phyloP scores from a whole-genome alignment of 2,797 vertebrate species.

The Botia almorhae region DNA sequence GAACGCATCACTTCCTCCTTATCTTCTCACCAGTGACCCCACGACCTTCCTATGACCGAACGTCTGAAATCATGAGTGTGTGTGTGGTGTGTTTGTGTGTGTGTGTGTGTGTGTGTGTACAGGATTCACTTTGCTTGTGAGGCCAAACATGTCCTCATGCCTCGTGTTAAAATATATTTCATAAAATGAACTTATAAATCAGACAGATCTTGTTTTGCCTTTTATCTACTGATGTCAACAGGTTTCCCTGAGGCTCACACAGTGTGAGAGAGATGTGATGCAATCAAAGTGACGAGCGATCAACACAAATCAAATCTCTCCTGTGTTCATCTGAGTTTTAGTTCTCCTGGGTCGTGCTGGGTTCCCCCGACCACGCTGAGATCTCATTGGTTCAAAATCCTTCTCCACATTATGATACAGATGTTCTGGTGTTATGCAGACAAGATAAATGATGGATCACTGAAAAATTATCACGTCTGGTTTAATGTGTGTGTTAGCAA shows the following conservation, averaged over 20 bases:
- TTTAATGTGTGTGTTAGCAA: too few relatives aligned
- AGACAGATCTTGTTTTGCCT: neutral
- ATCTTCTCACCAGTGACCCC: constrained; percentile 36
- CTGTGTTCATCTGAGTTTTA: too few relatives aligned
- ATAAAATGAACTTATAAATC: neutral
- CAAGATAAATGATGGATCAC: too few relatives aligned
- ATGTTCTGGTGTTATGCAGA: neutral
- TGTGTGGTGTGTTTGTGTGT: constrained; percentile 2
- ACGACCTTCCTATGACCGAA: constrained; percentile 37
- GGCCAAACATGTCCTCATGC: neutral
- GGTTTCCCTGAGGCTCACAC: neutral
- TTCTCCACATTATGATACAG: neutral
- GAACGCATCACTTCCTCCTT: constrained; percentile 41
- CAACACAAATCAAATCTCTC: neutral
- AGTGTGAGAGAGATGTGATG: neutral
- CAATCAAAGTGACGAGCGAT: neutral
- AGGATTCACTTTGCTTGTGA: neutral
- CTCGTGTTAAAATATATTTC: neutral
- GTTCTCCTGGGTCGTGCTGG: too few relatives aligned
- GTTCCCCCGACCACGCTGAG: neutral
- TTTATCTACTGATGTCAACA: neutral
- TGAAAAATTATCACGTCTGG: too few relatives aligned
- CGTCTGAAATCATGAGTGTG: constrained; percentile 23
- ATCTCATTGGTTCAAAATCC: neutral
- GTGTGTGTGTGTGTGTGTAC: constrained; percentile 3